Percentiles rank a stretch among this genome's conserved stretches.
Evolutionary conservation across 2,797 vertebrate species (phyloP).

Genomic region (Acipenser ruthenus): DNA sequence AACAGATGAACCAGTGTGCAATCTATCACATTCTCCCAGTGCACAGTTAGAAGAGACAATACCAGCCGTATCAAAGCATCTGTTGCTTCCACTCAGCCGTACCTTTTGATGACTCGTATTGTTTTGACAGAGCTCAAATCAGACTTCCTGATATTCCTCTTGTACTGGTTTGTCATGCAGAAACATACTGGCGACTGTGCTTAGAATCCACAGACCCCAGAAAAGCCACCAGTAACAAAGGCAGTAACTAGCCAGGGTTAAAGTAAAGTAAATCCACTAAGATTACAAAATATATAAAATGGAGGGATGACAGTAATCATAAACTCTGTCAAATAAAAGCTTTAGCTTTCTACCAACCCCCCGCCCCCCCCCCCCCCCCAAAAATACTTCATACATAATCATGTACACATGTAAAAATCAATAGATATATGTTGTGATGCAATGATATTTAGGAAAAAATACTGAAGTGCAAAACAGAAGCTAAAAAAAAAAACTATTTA

Average conservation of each 20-base stretch:
- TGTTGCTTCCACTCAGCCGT: conserved; percentile 37
- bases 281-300: background rate
- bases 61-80: conserved; percentile 50
- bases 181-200: too few species aligned
- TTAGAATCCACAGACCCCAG: conserved; percentile 15
- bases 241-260: background rate
- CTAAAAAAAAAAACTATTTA: background rate
- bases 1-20: conserved; percentile 58
- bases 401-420: background rate
- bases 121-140: conserved; percentile 43
- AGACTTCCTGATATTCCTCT: conserved; percentile 34
- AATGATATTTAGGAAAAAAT: background rate
- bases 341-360: conserved; percentile 3
- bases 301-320: too few species aligned
- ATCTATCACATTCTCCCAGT: conserved; percentile 49
- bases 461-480: background rate
- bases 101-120: conserved; percentile 37
- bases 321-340: too few species aligned
- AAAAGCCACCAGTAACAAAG: background rate
- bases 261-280: background rate
- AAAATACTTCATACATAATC: background rate
- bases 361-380: conserved; percentile 5
- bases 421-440: background rate
- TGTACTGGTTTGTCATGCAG: conserved; percentile 17
- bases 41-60: conserved; percentile 61